Conservation (phyloP, 2,797 vertebrate genomes). For the Prionace glauca region DNA sequence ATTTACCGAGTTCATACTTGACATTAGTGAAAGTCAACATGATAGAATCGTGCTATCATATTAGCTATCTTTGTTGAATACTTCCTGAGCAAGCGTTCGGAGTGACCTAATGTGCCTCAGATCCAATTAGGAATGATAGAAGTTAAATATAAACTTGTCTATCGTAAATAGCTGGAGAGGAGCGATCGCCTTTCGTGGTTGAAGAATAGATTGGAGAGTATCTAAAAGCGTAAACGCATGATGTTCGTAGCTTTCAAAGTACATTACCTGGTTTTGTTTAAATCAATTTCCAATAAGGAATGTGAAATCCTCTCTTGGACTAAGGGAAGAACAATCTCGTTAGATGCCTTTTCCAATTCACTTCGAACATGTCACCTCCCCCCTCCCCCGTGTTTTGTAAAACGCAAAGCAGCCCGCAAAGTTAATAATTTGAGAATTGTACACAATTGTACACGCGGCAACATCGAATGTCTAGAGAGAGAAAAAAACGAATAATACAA, state of each 20-base stretch:
- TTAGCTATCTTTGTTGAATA: not conserved
- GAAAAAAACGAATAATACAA: not conserved
- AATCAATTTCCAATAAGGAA: not conserved
- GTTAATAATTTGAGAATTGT: not conserved
- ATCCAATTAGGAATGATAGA: not conserved
- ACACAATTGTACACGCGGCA: not conserved
- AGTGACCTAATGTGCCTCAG: not conserved
- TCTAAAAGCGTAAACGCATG: not conserved
- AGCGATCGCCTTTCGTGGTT: not conserved
- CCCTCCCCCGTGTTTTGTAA: not conserved
- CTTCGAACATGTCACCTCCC: not conserved
- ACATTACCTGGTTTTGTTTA: not conserved
- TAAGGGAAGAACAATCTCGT: not conserved
- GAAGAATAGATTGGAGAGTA: not conserved
- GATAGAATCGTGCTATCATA: not conserved
- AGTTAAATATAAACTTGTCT: not conserved
- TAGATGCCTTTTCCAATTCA: not conserved
- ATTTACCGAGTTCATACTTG: not conserved
- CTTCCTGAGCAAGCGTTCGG: not conserved
- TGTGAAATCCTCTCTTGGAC: not conserved
- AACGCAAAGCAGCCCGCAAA: not conserved
- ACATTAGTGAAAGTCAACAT: not conserved
- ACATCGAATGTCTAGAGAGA: not conserved
- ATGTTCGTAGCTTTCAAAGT: not conserved
- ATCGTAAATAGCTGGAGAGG: not conserved